Evolutionary conservation across 2,888 invertebrate species (phyloP).

Genomic region (Campoletis raptor): DNA sequence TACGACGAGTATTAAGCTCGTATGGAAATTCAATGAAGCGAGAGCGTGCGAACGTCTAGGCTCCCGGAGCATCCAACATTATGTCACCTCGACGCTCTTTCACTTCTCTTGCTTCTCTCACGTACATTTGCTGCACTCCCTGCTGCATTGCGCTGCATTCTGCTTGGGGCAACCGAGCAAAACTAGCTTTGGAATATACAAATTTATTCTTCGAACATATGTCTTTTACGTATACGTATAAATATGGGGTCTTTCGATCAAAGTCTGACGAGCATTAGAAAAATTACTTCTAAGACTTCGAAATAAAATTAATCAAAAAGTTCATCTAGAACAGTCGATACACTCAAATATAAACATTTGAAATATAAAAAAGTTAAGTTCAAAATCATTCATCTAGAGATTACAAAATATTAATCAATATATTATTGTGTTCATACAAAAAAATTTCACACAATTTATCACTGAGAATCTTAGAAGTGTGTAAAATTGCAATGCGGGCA

Average conservation of each 20-base stretch:
- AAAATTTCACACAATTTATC: background rate
- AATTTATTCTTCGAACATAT: conserved; percentile 32
- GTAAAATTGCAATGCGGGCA: conserved; percentile 14
- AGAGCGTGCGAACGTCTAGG: conserved; percentile 54
- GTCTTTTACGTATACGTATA: conserved; percentile 4
- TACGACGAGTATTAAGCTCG: conserved; percentile 15
- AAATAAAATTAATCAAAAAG: background rate
- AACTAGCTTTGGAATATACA: conserved; percentile 41
- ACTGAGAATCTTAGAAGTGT: conserved; percentile 6
- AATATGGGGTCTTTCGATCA: background rate
- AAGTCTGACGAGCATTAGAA: background rate
- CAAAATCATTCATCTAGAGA: background rate
- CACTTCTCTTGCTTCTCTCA: conserved; percentile 14
- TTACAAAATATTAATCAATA: background rate
- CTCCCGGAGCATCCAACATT: conserved; percentile 54
- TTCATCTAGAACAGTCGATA: background rate
- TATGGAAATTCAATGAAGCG: conserved; percentile 46
- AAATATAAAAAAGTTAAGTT: background rate
- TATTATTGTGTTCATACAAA: background rate
- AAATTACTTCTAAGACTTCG: background rate
- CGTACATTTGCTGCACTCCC: conserved; percentile 40
- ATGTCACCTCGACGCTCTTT: conserved; percentile 56
- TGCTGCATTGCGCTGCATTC: conserved; percentile 49
- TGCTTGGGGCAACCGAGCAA: conserved; percentile 17
- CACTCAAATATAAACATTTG: background rate